Evolutionary conservation across 2,113 vertebrate species (phyloP).

Genomic region (Cyphomyrus plagiostoma): DNA sequence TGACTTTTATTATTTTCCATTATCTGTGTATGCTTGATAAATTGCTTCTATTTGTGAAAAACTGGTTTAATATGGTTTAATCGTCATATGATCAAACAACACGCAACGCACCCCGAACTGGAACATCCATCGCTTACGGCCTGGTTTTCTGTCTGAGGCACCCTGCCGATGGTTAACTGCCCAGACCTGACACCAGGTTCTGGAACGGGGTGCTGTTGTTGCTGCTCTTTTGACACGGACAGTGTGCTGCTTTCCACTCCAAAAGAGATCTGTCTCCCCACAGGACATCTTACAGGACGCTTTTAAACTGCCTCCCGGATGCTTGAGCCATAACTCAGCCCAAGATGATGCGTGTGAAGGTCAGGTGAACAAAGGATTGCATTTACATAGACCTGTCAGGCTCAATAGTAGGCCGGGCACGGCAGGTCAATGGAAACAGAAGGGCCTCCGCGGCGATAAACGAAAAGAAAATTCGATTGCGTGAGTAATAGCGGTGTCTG

Average conservation of each 20-base stretch:
- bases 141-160: neutral
- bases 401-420: neutral
- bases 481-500: conserved; percentile 3
- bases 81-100: neutral
- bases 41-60: neutral
- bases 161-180: neutral
- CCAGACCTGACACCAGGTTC: neutral
- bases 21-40: neutral
- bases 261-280: neutral
- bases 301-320: neutral
- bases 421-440: neutral
- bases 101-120: neutral
- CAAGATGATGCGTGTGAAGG: conserved; percentile 4
- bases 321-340: neutral
- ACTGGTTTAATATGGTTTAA: neutral
- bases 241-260: neutral
- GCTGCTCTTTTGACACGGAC: neutral
- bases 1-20: neutral
- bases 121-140: neutral
- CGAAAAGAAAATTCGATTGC: conserved; percentile 10
- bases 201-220: neutral
- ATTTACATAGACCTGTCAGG: conserved; percentile 13
- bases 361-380: conserved; percentile 8
- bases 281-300: neutral
- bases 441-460: neutral